Base-by-base conservation (phyloP, 2,113 vertebrate species). In the Circaetus gallicus region DNA sequence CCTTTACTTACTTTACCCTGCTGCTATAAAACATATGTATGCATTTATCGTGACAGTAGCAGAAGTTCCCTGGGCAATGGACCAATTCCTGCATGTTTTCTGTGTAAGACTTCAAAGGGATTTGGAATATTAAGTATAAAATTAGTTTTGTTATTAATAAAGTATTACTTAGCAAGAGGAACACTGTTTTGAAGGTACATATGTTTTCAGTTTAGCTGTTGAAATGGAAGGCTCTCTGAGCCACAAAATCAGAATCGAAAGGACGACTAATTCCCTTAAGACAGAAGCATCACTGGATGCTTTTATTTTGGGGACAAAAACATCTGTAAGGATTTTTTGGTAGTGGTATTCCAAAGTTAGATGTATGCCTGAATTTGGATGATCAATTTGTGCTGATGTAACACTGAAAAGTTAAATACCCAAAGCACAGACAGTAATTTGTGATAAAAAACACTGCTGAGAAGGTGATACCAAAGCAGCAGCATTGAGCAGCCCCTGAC, bases 391-490 rank as follows among this genome's bases (percentile, higher is more conserved):
- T 70, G 58, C 43, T 59, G 43, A 8, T 58, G 26, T 34, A 74
- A 69, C 10, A 20, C 32, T 7, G 19, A 31, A 36, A 86, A 58
- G 28, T 53, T 49, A 49, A 74, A 80, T 29, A 53, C 50, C 16
- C 20, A n/a, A 59, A 45, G 78, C 49, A 38, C n/a, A 61, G 72
- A 6, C 18, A 24, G 32, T 20, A 28, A 18, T 52, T 43, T 26
- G 32, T 34, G 59, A n/a, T 16, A 26, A 4, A 42, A 34, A 36
- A 8, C 8, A 4, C 32, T 72, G 65, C 36, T 10, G 5, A 34
- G 63, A 47, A 47, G 58, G 45, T 2, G 11, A 59, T 16, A n/a
- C 28, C 20, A 4, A 11, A 0, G 3, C 0, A 4, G 52, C 66
- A 43, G 66, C 42, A 3, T 49, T 6, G n/a, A 47, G 78, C 49